Evolutionary conservation across 2,888 invertebrate genomes (phyloP), one percentile per base, ranked within the genome.

Genomic region (Megalurothrips usitatus): DNA sequence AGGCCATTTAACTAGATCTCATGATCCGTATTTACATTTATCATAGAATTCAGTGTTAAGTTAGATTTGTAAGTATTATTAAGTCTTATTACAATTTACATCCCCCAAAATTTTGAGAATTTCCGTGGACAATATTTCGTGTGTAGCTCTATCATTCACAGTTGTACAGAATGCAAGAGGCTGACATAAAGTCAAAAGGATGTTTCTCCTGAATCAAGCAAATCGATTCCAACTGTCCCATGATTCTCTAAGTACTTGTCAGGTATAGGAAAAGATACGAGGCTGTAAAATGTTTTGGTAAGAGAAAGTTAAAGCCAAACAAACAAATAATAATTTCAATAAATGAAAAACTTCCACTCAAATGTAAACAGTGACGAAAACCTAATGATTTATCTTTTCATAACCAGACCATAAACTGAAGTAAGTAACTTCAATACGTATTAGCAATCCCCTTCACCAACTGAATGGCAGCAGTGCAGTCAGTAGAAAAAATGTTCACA

Each of bases 51-150:
- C 68, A 75, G 26, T 26, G n/a, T 75, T 75, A 75, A 75, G 68
- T 75, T 26, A 26, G 19, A 58, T 14, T 58, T 58, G 58, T 75
- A 75, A 75, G 68, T 75, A 75, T 75, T 75, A 75, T 26, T 75
- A 75, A 75, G 68, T 75, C 26, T 75, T 75, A 75, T 75, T 23
- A 12, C 26, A 75, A 26, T 75, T 26, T 75, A 14, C 14, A 10
- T 75, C 26, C 9, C 10, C n/a, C 6, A 58, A 17, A 58, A 58
- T 58, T 19, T 19, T 58, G 58, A 6, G 52, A 52, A 52, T 14
- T 43, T 43, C 3, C 6, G 34, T 43, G 34, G 34, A 43, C 34
- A 43, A 43, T 43, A 43, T 43, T 43, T 43, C 6, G 34, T 43
- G 34, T n/a, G 34, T 43, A 43, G 34, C 34, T 43, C 34, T 6